These are phyloP conservation scores for Palythoa caribaeorum DNA, from an alignment of 92 coral and sea anemone species.

Conservation along the genomic window DNA sequence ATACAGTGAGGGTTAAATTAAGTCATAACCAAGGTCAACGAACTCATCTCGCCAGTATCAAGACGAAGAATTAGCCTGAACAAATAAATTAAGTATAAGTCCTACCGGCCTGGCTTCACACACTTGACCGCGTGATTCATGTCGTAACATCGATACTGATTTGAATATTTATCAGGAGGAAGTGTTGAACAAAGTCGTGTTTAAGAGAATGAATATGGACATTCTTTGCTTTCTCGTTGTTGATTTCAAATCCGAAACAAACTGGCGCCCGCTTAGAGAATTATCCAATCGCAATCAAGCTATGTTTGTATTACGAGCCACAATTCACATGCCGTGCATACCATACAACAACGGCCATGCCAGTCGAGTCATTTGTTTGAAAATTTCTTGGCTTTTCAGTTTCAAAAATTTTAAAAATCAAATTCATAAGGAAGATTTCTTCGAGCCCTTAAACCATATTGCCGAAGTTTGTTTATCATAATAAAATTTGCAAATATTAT, in stretches of 20 bases:
- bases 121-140: constrained; percentile 40
- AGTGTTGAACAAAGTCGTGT: constrained; percentile 2
- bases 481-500: no score
- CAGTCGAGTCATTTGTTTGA: no score
- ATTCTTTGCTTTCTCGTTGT: constrained; percentile 14
- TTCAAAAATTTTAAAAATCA: no score
- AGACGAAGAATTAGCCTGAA: not conserved
- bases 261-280: constrained; percentile 27
- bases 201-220: not conserved
- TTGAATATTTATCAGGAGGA: constrained; percentile 40
- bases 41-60: not conserved
- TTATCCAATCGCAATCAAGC: constrained; percentile 17
- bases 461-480: no score
- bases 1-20: not conserved
- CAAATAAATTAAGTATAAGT: not conserved
- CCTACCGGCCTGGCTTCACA: constrained; percentile 21
- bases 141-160: not conserved
- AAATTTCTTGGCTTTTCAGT: no score
- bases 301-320: not conserved
- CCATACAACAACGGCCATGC: not conserved
- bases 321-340: not conserved
- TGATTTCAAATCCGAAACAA: constrained; percentile 46
- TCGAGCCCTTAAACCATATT: no score
- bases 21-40: not conserved
- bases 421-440: no score